Evolutionary conservation across 2,888 invertebrate genomes (phyloP), one percentile per base, ranked within the genome.

Genomic region (Stomorhina lunata): DNA sequence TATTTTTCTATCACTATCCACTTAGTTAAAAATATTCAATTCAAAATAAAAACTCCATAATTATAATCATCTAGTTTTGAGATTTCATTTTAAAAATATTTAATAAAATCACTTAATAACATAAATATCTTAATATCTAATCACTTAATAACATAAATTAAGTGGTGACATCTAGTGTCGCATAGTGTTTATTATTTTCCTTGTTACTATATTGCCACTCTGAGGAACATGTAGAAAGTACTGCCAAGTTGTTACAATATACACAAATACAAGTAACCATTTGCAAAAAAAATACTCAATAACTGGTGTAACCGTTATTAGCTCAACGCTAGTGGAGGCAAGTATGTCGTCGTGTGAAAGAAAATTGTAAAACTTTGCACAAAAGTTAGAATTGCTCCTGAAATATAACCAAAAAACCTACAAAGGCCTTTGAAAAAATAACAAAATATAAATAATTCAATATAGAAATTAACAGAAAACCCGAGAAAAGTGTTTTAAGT

Each of bases 301-400:
- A 55, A n/a, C 25, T 22, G n/a, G 81, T 81, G 72, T 80, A 86
- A 78, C 86, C 83, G 87, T 86, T 87, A 86, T 85, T 86, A 87
- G 83, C 85, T 86, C 73, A 63, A 43, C 71, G 66, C 77, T 77
- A 65, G 57, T 77, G 65, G 71, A 81, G 45, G 77, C 75, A 83
- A 84, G 72, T 81, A 81, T 76, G 81, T 84, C 79, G 85, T 83
- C 87, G 88, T 86, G 86, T 83, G 86, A 86, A 84, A 85, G 84
- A 86, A 84, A 84, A 84, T 85, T 84, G 80, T 72, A 68, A 86
- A 85, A 85, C 81, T 78, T 81, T 73, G 68, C 81, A 65, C 27
- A 79, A 50, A 78, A 78, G 43, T 68, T 80, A 40, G 7, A 65
- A 43, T 53, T 75, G 69, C 57, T 80, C 34, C 63, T 76, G 66